Percentiles rank a stretch among this genome's conserved stretches.
Conservation (phyloP, 2,113 vertebrate genomes). For the Brienomyrus longianalis region DNA sequence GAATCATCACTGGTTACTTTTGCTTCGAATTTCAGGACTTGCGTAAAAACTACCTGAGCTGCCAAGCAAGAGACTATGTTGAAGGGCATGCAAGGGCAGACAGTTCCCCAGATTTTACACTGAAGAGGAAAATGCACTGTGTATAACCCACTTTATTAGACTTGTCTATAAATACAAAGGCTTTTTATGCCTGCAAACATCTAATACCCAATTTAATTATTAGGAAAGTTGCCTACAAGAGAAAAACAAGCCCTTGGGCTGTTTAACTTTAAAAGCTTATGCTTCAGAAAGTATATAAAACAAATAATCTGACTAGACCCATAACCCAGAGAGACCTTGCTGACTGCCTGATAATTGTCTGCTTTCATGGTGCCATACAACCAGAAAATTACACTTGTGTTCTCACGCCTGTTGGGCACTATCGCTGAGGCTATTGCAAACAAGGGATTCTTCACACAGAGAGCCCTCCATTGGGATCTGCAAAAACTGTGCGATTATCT, state of each 20-base stretch:
- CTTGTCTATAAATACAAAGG: conserved; percentile 26
- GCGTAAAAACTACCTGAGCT: background rate
- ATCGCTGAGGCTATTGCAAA: conserved; percentile 53
- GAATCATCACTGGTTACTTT: background rate
- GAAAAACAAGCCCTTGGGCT: conserved; percentile 51
- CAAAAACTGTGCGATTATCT: conserved; percentile 50
- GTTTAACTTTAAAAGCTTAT: conserved; percentile 64
- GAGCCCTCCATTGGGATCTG: conserved; percentile 54
- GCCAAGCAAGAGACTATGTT: background rate
- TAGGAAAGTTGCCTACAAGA: conserved; percentile 51
- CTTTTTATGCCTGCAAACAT: conserved; percentile 54
- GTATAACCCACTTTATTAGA: background rate
- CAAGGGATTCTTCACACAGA: conserved; percentile 51
- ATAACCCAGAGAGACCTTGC: conserved; percentile 63
- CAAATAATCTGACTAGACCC: conserved; percentile 67
- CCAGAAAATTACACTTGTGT: conserved; percentile 60
- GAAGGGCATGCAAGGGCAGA: background rate
- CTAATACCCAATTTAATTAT: conserved; percentile 62
- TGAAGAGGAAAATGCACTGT: background rate
- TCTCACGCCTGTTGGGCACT: conserved; percentile 61
- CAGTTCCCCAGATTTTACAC: background rate
- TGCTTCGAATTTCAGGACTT: background rate
- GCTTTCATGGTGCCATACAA: conserved; percentile 65
- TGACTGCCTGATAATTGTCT: conserved; percentile 67
- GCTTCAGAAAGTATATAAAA: conserved; percentile 66